These are phyloP conservation scores for Acleris laterana DNA, from an alignment of 2,888 invertebrate genomes.

Conservation along the genomic window DNA sequence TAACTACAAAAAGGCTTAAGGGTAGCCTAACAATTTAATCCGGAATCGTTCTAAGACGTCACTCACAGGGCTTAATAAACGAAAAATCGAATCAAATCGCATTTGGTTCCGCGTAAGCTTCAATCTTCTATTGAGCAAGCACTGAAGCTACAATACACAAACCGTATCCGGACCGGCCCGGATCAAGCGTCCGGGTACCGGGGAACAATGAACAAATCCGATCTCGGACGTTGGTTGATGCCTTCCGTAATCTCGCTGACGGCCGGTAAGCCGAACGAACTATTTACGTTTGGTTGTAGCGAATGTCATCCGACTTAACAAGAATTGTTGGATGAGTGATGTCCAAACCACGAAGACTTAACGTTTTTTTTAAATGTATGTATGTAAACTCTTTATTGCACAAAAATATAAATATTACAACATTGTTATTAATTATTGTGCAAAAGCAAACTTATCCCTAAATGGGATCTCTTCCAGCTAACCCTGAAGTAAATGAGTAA, in stretches of 20 bases:
- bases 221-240: constrained; percentile 16
- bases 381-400: too few species aligned
- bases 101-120: neutral
- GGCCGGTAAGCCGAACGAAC: neutral
- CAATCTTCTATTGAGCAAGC: neutral
- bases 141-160: constrained; percentile 17
- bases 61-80: neutral
- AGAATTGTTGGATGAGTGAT: too few species aligned
- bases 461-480: too few species aligned
- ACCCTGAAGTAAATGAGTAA: too few species aligned
- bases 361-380: too few species aligned
- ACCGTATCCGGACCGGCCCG: neutral
- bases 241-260: constrained; percentile 18
- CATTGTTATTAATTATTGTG: too few species aligned
- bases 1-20: too few species aligned
- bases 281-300: neutral
- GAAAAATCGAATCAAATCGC: neutral
- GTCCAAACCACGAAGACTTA: too few species aligned
- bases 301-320: neutral
- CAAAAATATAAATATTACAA: too few species aligned
- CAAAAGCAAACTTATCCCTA: too few species aligned
- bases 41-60: neutral
- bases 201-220: constrained; percentile 29
- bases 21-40: neutral
- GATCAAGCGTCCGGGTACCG: constrained; percentile 10